These are phyloP conservation scores for Euura lappo DNA, from an alignment of 1,140 invertebrate species.

Conservation along the genomic window DNA sequence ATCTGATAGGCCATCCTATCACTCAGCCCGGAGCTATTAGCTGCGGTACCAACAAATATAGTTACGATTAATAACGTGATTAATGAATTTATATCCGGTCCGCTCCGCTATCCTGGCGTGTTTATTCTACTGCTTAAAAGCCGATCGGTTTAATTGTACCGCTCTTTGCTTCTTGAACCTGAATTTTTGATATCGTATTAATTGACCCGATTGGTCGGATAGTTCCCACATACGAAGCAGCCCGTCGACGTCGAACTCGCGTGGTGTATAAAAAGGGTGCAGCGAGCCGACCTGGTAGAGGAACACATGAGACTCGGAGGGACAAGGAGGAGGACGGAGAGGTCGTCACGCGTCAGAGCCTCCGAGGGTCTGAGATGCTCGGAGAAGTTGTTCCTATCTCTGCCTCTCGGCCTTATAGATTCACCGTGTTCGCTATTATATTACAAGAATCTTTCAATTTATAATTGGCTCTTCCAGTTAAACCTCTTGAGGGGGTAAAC, in stretches of 20 bases:
- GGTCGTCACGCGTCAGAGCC: constrained; percentile 6
- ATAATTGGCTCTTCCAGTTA: no score
- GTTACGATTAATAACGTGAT: constrained; percentile 5
- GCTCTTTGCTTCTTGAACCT: background rate
- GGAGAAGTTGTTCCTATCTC: background rate
- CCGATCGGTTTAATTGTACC: background rate
- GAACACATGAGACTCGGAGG: background rate
- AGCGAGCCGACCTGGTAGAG: constrained; percentile 3
- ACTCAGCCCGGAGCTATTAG: background rate
- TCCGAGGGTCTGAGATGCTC: constrained; percentile 1
- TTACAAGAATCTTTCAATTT: no score
- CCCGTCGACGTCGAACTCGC: no score
- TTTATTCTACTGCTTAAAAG: no score
- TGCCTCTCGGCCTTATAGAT: background rate
- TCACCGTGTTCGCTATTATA: background rate
- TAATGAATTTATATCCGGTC: background rate
- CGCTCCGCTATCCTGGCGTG: background rate
- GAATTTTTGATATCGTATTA: no score
- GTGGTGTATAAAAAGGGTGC: background rate
- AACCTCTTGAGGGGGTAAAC: no score
- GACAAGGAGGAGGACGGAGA: constrained; percentile 6
- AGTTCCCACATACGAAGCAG: no score
- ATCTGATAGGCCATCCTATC: constrained; percentile 7
- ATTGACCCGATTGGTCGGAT: no score
- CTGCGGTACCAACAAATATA: background rate